phyloP scores from a whole-genome alignment of 1,140 invertebrate species.

The Drosophila athabasca region DNA sequence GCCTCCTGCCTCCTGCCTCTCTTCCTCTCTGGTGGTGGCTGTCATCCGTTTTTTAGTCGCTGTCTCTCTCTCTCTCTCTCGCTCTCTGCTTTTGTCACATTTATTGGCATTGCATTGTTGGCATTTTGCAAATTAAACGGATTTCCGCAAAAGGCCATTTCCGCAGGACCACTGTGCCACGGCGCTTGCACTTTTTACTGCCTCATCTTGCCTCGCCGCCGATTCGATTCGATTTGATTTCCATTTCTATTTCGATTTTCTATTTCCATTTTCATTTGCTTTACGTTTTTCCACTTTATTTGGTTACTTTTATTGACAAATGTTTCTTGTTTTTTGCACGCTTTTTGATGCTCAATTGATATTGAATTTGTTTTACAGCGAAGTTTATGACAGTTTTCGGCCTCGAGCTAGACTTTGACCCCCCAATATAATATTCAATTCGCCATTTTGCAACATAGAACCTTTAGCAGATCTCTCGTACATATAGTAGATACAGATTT shows the following conservation, averaged over 20 bases:
- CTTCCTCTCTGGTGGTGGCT: neutral
- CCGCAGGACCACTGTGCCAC: constrained; percentile 30
- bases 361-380: constrained; percentile 33
- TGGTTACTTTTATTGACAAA: constrained; percentile 51
- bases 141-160: constrained; percentile 77
- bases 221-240: constrained; percentile 20
- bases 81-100: constrained; percentile 64
- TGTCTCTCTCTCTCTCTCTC: constrained; percentile 19
- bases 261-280: constrained; percentile 32
- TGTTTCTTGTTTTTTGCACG: constrained; percentile 48
- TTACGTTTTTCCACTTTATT: constrained; percentile 32
- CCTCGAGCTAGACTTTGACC: constrained; percentile 31
- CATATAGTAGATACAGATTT: no score
- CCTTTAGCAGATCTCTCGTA: no score
- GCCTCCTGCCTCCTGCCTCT: no score
- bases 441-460: no score
- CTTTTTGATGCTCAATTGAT: constrained; percentile 14
- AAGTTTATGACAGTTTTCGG: constrained; percentile 46
- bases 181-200: constrained; percentile 59
- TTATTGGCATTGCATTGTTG: constrained; percentile 74
- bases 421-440: no score
- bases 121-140: constrained; percentile 78
- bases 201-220: neutral
- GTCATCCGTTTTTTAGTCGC: constrained; percentile 16
- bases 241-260: constrained; percentile 18